Conservation (phyloP, 1,140 invertebrate species). For the Tribolium castaneum region DNA sequence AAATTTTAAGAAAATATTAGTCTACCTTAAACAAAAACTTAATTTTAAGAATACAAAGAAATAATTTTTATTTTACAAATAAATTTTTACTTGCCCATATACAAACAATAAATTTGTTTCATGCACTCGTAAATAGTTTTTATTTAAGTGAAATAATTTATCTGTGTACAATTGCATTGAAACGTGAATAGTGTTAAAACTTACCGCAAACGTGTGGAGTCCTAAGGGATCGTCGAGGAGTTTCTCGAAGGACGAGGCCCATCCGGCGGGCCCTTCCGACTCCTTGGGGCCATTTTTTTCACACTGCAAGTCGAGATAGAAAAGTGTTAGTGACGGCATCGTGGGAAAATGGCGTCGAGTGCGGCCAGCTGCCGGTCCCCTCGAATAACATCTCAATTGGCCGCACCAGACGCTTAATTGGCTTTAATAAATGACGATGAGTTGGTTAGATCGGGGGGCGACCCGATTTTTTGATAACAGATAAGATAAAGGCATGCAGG, state of each 20-base stretch:
- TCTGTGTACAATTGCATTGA: too few species aligned
- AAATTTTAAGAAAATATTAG: too few species aligned
- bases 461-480: neutral
- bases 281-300: slow-evolving; percentile 57
- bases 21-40: too few species aligned
- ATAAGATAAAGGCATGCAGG: slow-evolving; percentile 6
- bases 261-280: slow-evolving; percentile 69
- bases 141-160: too few species aligned
- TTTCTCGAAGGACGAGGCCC: slow-evolving; percentile 91
- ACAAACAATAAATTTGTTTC: too few species aligned
- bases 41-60: too few species aligned
- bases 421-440: neutral
- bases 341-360: slow-evolving; percentile 17
- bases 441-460: too few species aligned
- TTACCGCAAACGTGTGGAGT: slow-evolving; percentile 89
- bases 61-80: too few species aligned
- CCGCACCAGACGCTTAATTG: slow-evolving; percentile 38
- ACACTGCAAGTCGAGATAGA: slow-evolving; percentile 58
- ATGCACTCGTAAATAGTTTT: too few species aligned
- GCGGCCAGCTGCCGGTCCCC: slow-evolving; percentile 19
- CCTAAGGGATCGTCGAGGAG: slow-evolving; percentile 88
- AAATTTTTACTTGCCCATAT: too few species aligned
- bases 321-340: slow-evolving; percentile 47
- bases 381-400: slow-evolving; percentile 20
- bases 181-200: slow-evolving; percentile 53